These are phyloP conservation scores for Eulithis prunata DNA, from an alignment of 2,888 invertebrate genomes.

Conservation along the genomic window DNA sequence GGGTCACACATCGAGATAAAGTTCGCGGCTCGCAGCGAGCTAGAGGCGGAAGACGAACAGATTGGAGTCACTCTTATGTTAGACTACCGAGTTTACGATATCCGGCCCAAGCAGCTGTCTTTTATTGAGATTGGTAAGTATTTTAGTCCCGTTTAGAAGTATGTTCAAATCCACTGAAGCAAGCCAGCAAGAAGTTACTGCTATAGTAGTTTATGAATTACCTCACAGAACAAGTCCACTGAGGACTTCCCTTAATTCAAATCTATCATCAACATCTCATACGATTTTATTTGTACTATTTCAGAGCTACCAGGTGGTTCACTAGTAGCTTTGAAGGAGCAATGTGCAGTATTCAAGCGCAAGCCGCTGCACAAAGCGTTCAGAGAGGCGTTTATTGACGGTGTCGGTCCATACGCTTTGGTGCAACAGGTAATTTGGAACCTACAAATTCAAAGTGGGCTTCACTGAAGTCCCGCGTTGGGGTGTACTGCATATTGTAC, in stretches of 20 bases:
- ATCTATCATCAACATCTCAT: not conserved
- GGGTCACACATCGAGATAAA: slow-evolving; percentile 68
- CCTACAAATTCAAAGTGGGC: not conserved
- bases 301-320: slow-evolving; percentile 63
- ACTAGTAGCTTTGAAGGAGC: slow-evolving; percentile 54
- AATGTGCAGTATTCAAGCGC: slow-evolving; percentile 64
- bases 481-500: too few species aligned
- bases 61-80: slow-evolving; percentile 58
- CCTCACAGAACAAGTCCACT: too few species aligned
- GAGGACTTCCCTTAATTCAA: not conserved
- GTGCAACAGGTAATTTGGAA: slow-evolving; percentile 56
- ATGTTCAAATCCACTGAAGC: too few species aligned
- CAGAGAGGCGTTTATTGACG: slow-evolving; percentile 64
- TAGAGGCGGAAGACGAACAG: slow-evolving; percentile 55
- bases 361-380: slow-evolving; percentile 67
- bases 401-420: slow-evolving; percentile 61
- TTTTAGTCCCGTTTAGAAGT: too few species aligned
- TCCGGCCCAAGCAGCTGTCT: slow-evolving; percentile 63
- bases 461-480: too few species aligned
- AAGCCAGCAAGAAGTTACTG: too few species aligned
- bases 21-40: slow-evolving; percentile 53
- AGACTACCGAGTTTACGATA: slow-evolving; percentile 69
- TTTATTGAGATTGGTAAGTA: slow-evolving; percentile 61
- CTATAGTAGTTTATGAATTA: too few species aligned
- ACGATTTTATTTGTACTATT: slow-evolving; percentile 9